phyloP scores from a whole-genome alignment of 2,797 vertebrate species.

The Denticeps clupeoides region DNA sequence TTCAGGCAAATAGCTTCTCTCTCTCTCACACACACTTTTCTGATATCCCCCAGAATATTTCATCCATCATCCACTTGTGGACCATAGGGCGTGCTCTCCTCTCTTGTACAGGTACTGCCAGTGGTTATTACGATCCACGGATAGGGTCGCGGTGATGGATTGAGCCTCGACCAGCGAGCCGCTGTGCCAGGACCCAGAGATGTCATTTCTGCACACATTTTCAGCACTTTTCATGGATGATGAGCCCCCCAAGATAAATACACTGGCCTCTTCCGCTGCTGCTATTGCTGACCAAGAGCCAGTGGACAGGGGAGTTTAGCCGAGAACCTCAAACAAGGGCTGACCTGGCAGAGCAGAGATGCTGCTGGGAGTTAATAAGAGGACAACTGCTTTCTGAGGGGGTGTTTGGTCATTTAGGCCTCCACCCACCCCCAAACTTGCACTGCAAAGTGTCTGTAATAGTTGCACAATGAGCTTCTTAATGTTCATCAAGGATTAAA shows the following conservation, averaged over 20 bases:
- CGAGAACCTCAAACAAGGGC: conserved; percentile 40
- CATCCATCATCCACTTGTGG: conserved; percentile 41
- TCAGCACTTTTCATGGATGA: conserved; percentile 56
- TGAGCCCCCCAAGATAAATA: conserved; percentile 45
- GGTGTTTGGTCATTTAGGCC: no score
- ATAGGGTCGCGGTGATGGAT: conserved; percentile 42
- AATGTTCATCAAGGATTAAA: no score
- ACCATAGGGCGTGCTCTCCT: conserved; percentile 28
- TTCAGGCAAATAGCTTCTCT: no score
- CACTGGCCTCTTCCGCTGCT: conserved; percentile 24
- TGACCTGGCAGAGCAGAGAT: conserved; percentile 23
- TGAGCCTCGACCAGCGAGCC: conserved; percentile 11
- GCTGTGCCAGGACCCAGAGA: conserved; percentile 23
- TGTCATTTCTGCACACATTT: conserved; percentile 29
- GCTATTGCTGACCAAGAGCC: conserved; percentile 45
- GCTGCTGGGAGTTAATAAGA: no score
- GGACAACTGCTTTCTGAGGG: no score
- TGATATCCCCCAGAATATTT: conserved; percentile 32
- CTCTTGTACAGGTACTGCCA: conserved; percentile 28
- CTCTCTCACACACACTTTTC: no score
- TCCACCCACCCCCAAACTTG: no score
- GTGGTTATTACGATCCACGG: conserved; percentile 47
- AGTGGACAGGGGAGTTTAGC: conserved; percentile 28
- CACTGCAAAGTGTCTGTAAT: no score
- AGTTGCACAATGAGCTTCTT: no score